phyloP scores from a whole-genome alignment of 2,113 vertebrate species.

The Microcebus tavaratra region DNA sequence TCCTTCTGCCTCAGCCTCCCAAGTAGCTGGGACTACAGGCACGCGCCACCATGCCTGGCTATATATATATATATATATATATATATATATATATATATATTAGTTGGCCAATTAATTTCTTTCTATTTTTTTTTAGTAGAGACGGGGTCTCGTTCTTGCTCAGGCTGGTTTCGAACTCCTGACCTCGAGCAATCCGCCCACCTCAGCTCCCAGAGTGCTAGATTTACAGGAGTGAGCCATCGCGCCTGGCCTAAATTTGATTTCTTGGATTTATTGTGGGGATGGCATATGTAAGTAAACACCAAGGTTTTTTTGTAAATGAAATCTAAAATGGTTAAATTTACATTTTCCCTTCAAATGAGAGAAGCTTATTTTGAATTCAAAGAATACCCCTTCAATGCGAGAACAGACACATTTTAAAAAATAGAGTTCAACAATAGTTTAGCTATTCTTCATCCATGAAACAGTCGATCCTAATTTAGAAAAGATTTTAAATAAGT shows the following conservation, averaged over 20 bases:
- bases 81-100: too few relatives aligned
- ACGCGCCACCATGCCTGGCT: too few relatives aligned
- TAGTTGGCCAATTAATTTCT: too few relatives aligned
- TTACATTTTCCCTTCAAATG: neutral
- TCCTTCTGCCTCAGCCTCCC: too few relatives aligned
- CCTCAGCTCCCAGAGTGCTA: too few relatives aligned
- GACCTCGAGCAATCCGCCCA: too few relatives aligned
- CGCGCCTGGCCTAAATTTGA: neutral
- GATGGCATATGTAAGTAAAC: neutral
- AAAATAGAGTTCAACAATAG: neutral
- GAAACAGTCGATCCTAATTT: slow-evolving; percentile 9
- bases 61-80: too few relatives aligned
- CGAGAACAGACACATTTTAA: neutral
- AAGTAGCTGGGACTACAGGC: too few relatives aligned
- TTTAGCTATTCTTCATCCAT: neutral
- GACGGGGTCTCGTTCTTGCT: too few relatives aligned
- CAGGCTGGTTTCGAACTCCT: too few relatives aligned
- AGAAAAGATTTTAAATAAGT: slow-evolving; percentile 30
- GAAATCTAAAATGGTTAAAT: neutral
- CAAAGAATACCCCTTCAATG: neutral
- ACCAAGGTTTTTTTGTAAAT: neutral
- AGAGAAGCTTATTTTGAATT: neutral
- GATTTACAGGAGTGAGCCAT: too few relatives aligned
- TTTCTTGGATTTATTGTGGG: neutral
- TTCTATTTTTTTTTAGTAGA: too few relatives aligned